Evolutionary conservation across 30 jellyfish, hydroid and myxozoan genomes (phyloP).

Genomic region (Cassiopea xamachana): DNA sequence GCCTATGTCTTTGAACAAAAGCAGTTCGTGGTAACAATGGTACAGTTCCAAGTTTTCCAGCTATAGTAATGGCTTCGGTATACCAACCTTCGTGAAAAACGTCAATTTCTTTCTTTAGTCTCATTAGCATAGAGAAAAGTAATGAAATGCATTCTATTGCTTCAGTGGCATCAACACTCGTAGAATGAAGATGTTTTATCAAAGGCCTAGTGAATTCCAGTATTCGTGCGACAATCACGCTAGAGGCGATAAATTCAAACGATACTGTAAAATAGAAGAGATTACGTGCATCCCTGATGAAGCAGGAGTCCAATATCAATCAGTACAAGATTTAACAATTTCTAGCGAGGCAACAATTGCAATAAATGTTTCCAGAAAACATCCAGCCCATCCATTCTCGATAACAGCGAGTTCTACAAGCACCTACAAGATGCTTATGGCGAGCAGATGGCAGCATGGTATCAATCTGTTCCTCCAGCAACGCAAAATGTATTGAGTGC

Average conservation of each 20-base stretch:
- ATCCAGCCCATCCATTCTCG: conserved; percentile 56
- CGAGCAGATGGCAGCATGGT: conserved; percentile 26
- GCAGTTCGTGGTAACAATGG: conserved; percentile 60
- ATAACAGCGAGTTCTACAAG: conserved; percentile 56
- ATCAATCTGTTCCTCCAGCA: conserved; percentile 4
- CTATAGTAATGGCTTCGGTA: conserved; percentile 29
- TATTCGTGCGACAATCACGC: conserved; percentile 33
- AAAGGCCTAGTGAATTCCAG: conserved; percentile 46
- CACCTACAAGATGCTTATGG: conserved; percentile 29
- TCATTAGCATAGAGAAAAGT: conserved; percentile 18
- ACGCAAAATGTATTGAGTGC: conserved; percentile 14
- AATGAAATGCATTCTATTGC: conserved; percentile 7
- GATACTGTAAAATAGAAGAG: conserved; percentile 26
- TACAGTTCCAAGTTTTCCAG: conserved; percentile 25
- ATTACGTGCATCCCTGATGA: conserved; percentile 19
- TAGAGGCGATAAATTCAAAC: conserved; percentile 36
- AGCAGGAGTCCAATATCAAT: conserved; percentile 35
- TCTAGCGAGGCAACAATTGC: conserved; percentile 46
- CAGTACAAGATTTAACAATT: conserved; percentile 10
- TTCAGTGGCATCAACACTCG: conserved; percentile 42
- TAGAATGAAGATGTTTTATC: conserved; percentile 58
- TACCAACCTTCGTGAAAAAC: conserved; percentile 37
- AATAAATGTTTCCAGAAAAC: conserved; percentile 2
- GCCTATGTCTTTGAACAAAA: conserved; percentile 24
- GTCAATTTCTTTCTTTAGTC: conserved; percentile 4